A percentile compares a stretch with the other conserved stretches of the same genome.
phyloP scores from a whole-genome alignment of 2,888 invertebrate genomes.

The Scaptomyza caliginosa region DNA sequence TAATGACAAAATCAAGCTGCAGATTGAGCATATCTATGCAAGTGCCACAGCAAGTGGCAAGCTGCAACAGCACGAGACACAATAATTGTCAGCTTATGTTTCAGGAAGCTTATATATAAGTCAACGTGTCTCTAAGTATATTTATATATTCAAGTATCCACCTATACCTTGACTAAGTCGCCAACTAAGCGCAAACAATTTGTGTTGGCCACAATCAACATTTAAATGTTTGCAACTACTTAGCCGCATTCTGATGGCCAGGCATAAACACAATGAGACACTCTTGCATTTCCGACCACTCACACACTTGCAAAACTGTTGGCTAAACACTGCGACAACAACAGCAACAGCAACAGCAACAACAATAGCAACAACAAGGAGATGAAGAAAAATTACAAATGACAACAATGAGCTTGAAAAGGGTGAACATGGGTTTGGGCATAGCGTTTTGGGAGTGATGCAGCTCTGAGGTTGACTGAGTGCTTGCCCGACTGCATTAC shows the following conservation, averaged over 20 bases:
- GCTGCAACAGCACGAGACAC: background rate
- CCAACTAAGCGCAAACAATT: conserved; percentile 39
- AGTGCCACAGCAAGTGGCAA: background rate
- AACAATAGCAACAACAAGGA: conserved; percentile 1
- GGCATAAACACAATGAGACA: conserved; percentile 64
- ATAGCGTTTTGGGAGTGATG: conserved; percentile 1
- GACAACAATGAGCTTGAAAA: conserved; percentile 34
- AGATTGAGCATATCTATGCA: conserved; percentile 11
- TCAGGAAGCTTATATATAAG: background rate
- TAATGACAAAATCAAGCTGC: conserved; percentile 48
- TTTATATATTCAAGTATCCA: no score
- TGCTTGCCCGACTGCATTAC: conserved; percentile 71
- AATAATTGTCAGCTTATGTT: conserved; percentile 21
- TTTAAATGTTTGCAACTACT: conserved; percentile 70
- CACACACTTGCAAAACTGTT: conserved; percentile 51
- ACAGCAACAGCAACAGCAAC: conserved; percentile 4
- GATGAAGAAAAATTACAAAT: conserved; percentile 64
- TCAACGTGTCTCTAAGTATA: background rate
- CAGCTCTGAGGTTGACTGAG: conserved; percentile 69
- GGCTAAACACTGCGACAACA: conserved; percentile 61
- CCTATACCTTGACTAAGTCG: background rate
- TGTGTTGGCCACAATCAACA: conserved; percentile 55
- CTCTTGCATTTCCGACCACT: conserved; percentile 69
- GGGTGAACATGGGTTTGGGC: background rate
- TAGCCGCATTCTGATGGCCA: conserved; percentile 59